Conservation (phyloP, 2,797 vertebrate species). For the Melanotaenia pygmaea region DNA sequence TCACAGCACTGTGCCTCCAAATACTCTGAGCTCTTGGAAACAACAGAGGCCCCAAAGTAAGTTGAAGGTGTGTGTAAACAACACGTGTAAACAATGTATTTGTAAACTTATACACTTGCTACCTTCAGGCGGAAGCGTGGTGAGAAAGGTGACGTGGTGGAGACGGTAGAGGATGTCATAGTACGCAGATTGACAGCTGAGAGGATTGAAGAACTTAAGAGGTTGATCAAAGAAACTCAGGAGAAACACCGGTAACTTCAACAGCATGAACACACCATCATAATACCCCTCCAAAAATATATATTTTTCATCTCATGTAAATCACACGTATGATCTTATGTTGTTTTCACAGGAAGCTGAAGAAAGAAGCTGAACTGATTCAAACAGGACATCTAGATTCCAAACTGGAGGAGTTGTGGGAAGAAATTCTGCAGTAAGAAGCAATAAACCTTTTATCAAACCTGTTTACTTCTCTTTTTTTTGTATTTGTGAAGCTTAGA, state of each 20-base stretch:
- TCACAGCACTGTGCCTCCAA: constrained; percentile 95
- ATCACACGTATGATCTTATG: neutral
- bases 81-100: neutral
- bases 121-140: constrained; percentile 91
- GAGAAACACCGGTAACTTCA: constrained; percentile 91
- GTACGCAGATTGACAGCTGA: constrained; percentile 94
- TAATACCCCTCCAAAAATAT: neutral
- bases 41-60: constrained; percentile 97
- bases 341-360: constrained; percentile 85
- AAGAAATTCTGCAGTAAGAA: constrained; percentile 89
- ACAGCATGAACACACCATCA: neutral
- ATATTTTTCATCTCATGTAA: too few relatives aligned
- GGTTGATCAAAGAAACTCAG: constrained; percentile 93
- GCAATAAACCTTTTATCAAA: constrained; percentile 1
- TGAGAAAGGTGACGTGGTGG: constrained; percentile 95
- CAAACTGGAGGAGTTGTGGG: constrained; percentile 92
- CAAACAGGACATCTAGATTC: constrained; percentile 92
- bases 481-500: neutral
- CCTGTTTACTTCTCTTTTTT: constrained; percentile 13
- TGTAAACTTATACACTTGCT: constrained; percentile 16
- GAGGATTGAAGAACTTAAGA: constrained; percentile 93
- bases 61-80: neutral
- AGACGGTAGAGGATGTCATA: constrained; percentile 97
- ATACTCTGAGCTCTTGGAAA: constrained; percentile 95
- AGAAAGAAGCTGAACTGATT: constrained; percentile 93